phyloP scores from a whole-genome alignment of 2,113 vertebrate genomes.

The Pithys albifrons region DNA sequence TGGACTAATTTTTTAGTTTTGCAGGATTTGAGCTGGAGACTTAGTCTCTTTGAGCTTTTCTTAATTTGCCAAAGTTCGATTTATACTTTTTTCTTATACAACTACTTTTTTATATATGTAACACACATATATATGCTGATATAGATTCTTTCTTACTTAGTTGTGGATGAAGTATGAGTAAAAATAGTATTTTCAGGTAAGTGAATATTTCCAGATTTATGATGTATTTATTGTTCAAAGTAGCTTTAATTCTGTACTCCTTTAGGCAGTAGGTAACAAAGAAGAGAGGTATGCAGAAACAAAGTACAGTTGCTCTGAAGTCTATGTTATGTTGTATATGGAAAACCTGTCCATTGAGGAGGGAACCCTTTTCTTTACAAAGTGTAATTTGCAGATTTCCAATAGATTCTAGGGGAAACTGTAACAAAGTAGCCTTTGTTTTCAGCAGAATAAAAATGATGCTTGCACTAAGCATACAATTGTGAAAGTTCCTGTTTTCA shows the following conservation, averaged over 20 bases:
- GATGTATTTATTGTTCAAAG: background rate
- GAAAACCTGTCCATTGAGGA: background rate
- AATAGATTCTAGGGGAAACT: background rate
- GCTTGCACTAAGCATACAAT: background rate
- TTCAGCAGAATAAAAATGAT: background rate
- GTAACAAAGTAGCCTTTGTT: background rate
- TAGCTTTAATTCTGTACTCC: background rate
- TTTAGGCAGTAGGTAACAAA: background rate
- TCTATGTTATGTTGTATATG: accelerated
- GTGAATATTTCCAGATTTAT: background rate
- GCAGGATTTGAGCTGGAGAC: background rate
- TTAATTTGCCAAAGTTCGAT: background rate
- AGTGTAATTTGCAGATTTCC: background rate
- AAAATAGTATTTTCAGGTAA: background rate
- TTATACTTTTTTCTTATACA: background rate
- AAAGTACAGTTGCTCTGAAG: background rate
- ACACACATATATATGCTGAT: background rate
- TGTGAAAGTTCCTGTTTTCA: background rate
- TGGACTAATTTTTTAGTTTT: background rate
- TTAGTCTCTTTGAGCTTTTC: background rate
- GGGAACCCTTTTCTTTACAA: background rate
- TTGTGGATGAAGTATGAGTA: background rate
- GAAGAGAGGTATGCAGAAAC: background rate
- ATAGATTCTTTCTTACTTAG: background rate
- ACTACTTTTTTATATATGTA: background rate